These are phyloP conservation scores for Drosophila longiperda DNA, from an alignment of 2,888 invertebrate genomes.

Conservation along the genomic window DNA sequence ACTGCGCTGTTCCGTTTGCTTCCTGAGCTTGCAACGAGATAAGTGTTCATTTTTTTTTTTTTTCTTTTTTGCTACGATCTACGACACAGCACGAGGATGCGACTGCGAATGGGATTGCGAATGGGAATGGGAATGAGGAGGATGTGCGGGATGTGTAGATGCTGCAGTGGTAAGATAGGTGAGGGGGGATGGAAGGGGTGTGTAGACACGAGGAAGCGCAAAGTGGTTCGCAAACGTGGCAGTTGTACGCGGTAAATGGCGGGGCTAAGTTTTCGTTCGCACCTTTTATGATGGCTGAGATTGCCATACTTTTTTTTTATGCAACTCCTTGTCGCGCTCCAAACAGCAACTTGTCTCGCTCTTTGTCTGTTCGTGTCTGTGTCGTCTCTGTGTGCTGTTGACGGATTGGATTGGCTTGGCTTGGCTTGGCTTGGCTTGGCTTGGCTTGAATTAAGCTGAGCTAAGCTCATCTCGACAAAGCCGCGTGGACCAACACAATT, in stretches of 20 bases:
- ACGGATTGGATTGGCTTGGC: constrained; percentile 73
- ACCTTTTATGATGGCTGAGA: constrained; percentile 76
- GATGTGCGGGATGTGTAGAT: constrained; percentile 8
- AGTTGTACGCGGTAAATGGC: constrained; percentile 56
- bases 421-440: constrained; percentile 56
- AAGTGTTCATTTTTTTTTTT: constrained; percentile 63
- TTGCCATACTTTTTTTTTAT: constrained; percentile 78
- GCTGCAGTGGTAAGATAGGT: neutral
- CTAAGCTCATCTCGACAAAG: neutral
- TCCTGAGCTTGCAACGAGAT: constrained; percentile 69
- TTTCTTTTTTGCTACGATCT: constrained; percentile 52
- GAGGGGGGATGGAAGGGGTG: neutral
- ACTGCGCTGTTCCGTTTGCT: constrained; percentile 45
- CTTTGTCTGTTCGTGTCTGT: constrained; percentile 1
- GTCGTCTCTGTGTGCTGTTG: constrained; percentile 53
- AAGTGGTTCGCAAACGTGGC: constrained; percentile 20
- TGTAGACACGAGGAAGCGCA: neutral
- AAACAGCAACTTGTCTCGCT: constrained; percentile 3
- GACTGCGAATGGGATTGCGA: constrained; percentile 3
- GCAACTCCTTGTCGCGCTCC: constrained; percentile 16
- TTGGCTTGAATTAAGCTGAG: constrained; percentile 7
- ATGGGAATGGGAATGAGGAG: neutral
- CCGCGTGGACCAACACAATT: constrained; percentile 1
- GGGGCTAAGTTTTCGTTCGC: constrained; percentile 65
- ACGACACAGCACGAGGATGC: constrained; percentile 58